These are phyloP conservation scores for Campaea margaritaria DNA, from an alignment of 2,888 invertebrate genomes.

Conservation along the genomic window DNA sequence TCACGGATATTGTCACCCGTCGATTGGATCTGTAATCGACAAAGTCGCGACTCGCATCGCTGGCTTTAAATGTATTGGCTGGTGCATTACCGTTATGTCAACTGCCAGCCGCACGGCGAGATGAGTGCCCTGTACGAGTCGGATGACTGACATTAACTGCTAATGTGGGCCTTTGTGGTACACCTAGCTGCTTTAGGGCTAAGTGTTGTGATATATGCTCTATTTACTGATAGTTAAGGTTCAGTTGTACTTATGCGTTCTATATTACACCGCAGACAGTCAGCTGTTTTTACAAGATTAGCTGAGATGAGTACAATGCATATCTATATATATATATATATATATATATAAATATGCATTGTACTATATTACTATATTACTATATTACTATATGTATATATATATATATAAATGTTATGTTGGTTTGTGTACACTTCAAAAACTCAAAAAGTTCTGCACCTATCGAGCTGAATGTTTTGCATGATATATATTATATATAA, in stretches of 20 bases:
- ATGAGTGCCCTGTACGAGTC: constrained; percentile 42
- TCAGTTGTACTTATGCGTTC: not conserved
- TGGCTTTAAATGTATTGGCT: constrained; percentile 73
- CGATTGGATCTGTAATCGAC: constrained; percentile 68
- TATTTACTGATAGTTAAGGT: not conserved
- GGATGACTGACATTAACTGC: constrained; percentile 57
- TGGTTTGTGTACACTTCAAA: no score
- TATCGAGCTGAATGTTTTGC: no score
- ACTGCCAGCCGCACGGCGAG: constrained; percentile 57
- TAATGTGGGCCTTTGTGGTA: constrained; percentile 45
- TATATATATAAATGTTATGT: no score
- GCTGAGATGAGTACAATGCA: no score
- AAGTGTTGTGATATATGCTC: constrained; percentile 17
- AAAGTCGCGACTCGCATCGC: constrained; percentile 67
- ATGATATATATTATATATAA: no score
- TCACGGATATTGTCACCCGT: constrained; percentile 69
- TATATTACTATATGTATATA: no score
- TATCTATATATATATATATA: no score
- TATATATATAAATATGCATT: no score
- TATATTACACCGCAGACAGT: not conserved
- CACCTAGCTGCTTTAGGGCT: constrained; percentile 18
- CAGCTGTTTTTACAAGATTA: no score
- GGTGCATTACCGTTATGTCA: constrained; percentile 62
- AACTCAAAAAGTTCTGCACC: no score
- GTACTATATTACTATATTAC: no score